Conservation (phyloP, 2,113 vertebrate genomes). For the Urocynchramus pylzowi region DNA sequence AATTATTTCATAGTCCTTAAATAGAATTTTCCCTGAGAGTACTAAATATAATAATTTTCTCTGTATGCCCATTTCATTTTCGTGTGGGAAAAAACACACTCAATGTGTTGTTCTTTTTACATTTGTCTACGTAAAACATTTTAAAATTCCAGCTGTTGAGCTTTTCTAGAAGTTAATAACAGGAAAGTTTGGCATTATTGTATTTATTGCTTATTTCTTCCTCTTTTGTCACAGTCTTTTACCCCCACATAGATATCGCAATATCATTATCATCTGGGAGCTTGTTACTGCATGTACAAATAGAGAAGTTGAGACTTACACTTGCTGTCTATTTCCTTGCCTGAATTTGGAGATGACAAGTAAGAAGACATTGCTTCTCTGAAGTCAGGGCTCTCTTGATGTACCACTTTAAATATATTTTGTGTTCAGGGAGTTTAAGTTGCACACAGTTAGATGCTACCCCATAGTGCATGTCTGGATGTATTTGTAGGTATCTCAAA, state of each 20-base stretch:
- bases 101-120: neutral
- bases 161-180: neutral
- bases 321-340: neutral
- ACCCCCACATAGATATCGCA: too few species aligned
- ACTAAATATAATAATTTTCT: conserved; percentile 25
- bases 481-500: neutral
- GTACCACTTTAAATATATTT: neutral
- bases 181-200: neutral
- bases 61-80: neutral
- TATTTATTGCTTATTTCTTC: neutral
- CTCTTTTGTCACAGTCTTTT: neutral
- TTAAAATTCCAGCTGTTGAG: neutral
- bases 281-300: neutral
- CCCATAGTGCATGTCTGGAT: neutral
- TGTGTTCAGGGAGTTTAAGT: neutral
- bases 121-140: neutral
- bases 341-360: neutral
- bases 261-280: neutral
- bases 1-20: conserved; percentile 17
- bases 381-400: neutral
- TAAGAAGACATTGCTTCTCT: neutral
- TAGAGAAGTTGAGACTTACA: neutral
- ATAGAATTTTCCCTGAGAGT: neutral
- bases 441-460: neutral
- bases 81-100: neutral